Evolutionary conservation across 2,113 vertebrate genomes (phyloP).

Genomic region (Cyanoliseus patagonus): DNA sequence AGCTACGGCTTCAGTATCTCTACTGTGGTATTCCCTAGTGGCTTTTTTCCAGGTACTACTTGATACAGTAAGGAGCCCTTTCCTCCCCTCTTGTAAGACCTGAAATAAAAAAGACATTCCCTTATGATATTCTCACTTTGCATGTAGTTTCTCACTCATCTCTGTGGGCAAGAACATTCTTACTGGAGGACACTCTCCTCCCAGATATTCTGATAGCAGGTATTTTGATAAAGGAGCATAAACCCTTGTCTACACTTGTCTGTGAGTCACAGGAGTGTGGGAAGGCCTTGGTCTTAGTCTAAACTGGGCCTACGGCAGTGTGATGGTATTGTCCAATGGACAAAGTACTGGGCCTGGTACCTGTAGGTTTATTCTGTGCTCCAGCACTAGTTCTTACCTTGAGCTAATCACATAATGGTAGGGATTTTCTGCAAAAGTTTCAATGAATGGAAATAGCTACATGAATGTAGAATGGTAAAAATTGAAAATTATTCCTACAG

Average conservation of each 20-base stretch:
- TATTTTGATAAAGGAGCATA: neutral
- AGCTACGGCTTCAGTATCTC: neutral
- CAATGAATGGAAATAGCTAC: neutral
- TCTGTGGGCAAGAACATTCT: neutral
- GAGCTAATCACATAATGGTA: fast-evolving
- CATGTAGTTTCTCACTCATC: fast-evolving
- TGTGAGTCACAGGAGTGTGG: neutral
- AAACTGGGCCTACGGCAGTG: neutral
- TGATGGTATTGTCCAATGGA: neutral
- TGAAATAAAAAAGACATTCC: neutral
- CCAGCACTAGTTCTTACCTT: neutral
- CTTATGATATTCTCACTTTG: neutral
- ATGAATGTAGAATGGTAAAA: neutral
- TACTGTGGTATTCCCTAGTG: neutral
- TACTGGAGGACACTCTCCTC: neutral
- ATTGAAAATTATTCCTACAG: neutral
- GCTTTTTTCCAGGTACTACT: neutral
- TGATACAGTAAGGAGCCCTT: neutral
- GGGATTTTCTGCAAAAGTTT: neutral
- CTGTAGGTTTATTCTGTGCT: neutral
- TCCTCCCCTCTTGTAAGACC: neutral
- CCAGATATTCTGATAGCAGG: neutral
- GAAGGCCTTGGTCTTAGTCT: neutral
- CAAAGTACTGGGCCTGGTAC: neutral
- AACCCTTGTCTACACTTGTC: neutral